phyloP scores from a whole-genome alignment of 2,888 invertebrate genomes.

The Chrysolina americana region DNA sequence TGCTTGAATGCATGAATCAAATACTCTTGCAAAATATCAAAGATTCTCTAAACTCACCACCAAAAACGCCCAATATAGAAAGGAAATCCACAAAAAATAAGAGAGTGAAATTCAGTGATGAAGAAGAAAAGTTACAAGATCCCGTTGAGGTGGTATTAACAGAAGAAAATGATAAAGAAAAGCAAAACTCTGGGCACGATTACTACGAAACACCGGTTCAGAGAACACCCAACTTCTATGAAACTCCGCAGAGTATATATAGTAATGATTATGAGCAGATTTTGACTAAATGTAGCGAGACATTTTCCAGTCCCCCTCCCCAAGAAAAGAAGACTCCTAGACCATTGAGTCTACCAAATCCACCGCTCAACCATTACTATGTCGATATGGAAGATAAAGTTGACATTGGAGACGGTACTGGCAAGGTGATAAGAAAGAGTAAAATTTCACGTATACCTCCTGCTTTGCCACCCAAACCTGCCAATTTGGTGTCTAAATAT shows the following conservation, averaged over 20 bases:
- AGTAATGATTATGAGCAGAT: slow-evolving; percentile 84
- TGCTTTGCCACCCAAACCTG: slow-evolving; percentile 85
- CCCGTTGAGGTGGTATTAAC: slow-evolving; percentile 44
- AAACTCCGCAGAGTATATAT: slow-evolving; percentile 80
- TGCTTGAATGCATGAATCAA: slow-evolving; percentile 89
- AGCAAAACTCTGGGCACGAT: slow-evolving; percentile 53
- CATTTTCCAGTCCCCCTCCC: slow-evolving; percentile 48
- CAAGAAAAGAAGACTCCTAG: slow-evolving; percentile 59
- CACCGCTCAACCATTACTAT: slow-evolving; percentile 74
- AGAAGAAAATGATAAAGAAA: slow-evolving; percentile 53
- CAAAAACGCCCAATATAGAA: slow-evolving; percentile 67
- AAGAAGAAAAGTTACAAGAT: slow-evolving; percentile 56
- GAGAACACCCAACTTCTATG: slow-evolving; percentile 73
- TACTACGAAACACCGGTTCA: slow-evolving; percentile 70
- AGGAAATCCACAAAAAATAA: slow-evolving; percentile 63
- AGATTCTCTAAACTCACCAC: slow-evolving; percentile 68
- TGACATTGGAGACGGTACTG: slow-evolving; percentile 54
- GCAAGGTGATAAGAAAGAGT: slow-evolving; percentile 62
- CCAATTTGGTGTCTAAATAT: slow-evolving; percentile 79
- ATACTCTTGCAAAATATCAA: slow-evolving; percentile 83
- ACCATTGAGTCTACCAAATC: slow-evolving; percentile 70
- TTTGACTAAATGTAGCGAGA: slow-evolving; percentile 71
- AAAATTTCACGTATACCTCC: slow-evolving; percentile 80
- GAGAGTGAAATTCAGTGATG: slow-evolving; percentile 68
- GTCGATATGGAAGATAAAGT: slow-evolving; percentile 75